Base-by-base conservation (phyloP, 2,113 vertebrate species). In the Spheniscus mendiculus region DNA sequence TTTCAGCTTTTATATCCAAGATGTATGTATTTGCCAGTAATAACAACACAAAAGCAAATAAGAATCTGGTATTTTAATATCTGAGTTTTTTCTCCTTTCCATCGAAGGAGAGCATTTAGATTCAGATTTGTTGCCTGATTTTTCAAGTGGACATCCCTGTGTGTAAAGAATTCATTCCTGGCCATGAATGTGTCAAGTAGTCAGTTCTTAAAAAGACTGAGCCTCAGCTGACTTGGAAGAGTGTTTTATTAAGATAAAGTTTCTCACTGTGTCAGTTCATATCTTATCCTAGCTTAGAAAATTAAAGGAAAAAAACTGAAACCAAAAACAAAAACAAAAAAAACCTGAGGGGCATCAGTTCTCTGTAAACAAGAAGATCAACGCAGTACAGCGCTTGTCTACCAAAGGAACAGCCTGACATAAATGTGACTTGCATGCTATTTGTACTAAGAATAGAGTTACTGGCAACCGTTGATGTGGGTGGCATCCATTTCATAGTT, bases 381-480 rank as follows among this genome's bases (percentile, higher is more conserved):
- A 12, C 0, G 0, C 50, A 83, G 42, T 47, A 52, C 15, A 40
- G 12, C 8, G 1, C 73, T 87, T 93, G 78, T 69, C 93, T 93
- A 19, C 45, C n/a, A n/a, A 83, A 63, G 84, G 95, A 93, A 49
- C 26, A 81, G 19, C 21, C 55, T 10, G 11, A 83, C 53, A 74
- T 32, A 50, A 83, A 78, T 94, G 58, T 88, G 74, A 74, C 71
- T 86, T 59, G 55, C 50, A 67, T 77, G 34, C 55, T 90, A 15
- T 73, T 88, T 86, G 71, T 92, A 55, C 79, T 96, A 88, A 95
- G 63, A 96, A 95, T 93, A 94, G 62, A 84, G 32, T 80, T 91
- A 34, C 90, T 88, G 83, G n/a, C 74, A 91, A 87, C 81, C 81
- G 90, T 74, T 94, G 79, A 58, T 87, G 87, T 91, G 49, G 69